Evolutionary conservation across 2,113 vertebrate genomes (phyloP).

Genomic region (Istiophorus platypterus): DNA sequence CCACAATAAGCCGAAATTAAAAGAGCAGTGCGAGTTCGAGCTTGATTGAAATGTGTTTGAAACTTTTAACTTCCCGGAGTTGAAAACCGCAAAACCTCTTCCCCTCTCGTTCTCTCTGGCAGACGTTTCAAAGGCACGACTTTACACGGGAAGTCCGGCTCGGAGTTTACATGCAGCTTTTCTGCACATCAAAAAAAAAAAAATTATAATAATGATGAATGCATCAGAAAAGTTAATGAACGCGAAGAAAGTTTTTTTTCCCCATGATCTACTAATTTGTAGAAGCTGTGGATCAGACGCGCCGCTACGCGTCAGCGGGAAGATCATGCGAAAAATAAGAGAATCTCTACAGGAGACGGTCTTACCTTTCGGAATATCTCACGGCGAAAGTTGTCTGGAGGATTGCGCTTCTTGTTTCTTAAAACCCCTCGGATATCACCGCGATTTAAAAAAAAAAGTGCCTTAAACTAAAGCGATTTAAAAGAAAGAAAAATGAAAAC

Average conservation of each 20-base stretch:
- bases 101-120: conserved; percentile 61
- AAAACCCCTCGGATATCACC: conserved; percentile 41
- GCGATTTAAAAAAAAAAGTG: conserved; percentile 19
- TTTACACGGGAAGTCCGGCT: conserved; percentile 67
- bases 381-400: conserved; percentile 40
- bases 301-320: not conserved
- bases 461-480: conserved; percentile 33
- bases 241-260: not conserved
- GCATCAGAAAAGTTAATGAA: conserved; percentile 35
- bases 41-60: conserved; percentile 80
- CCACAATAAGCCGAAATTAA: conserved; percentile 57
- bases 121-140: conserved; percentile 78
- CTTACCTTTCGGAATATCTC: conserved; percentile 69
- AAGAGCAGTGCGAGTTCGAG: conserved; percentile 68
- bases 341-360: not conserved
- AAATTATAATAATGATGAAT: not conserved
- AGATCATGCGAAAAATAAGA: not conserved
- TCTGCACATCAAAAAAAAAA: not conserved
- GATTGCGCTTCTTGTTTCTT: conserved; percentile 41
- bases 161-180: conserved; percentile 49
- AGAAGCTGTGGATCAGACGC: conserved; percentile 1
- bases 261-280: not conserved
- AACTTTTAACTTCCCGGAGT: conserved; percentile 81
- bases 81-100: conserved; percentile 77
- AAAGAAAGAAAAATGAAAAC: conserved; percentile 36